phyloP scores from a whole-genome alignment of 2,888 invertebrate species.

The Dynastes tityus region DNA sequence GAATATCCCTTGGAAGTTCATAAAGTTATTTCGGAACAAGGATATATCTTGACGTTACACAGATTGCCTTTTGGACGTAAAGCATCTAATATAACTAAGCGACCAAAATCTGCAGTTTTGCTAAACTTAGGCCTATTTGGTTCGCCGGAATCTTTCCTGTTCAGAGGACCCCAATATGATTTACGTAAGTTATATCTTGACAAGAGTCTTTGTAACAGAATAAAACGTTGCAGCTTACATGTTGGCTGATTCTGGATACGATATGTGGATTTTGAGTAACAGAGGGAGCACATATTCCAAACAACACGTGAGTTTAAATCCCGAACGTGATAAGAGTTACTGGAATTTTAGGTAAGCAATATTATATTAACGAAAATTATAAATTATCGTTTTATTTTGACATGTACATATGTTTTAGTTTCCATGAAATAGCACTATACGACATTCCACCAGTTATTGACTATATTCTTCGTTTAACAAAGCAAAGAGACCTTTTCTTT shows the following conservation, averaged over 20 bases:
- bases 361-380: neutral
- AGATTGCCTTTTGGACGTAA: constrained; percentile 72
- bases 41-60: constrained; percentile 74
- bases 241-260: constrained; percentile 69
- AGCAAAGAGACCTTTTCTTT: constrained; percentile 72
- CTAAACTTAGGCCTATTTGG: constrained; percentile 74
- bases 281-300: constrained; percentile 76
- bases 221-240: constrained; percentile 59
- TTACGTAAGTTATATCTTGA: constrained; percentile 66
- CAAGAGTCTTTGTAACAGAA: neutral
- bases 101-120: constrained; percentile 64
- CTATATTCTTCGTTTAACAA: constrained; percentile 72
- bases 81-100: constrained; percentile 52
- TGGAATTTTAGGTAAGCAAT: constrained; percentile 75
- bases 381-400: neutral
- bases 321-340: constrained; percentile 69
- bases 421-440: constrained; percentile 77
- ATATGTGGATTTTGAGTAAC: constrained; percentile 76
- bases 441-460: constrained; percentile 78
- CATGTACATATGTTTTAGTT: constrained; percentile 67
- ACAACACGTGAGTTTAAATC: constrained; percentile 69
- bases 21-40: constrained; percentile 71
- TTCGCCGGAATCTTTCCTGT: constrained; percentile 73
- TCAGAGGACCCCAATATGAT: constrained; percentile 72
- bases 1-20: constrained; percentile 71